Evolutionary conservation across 2,797 vertebrate species (phyloP), one percentile per base, ranked within the genome.

Genomic region (Brachymystax lenok): DNA sequence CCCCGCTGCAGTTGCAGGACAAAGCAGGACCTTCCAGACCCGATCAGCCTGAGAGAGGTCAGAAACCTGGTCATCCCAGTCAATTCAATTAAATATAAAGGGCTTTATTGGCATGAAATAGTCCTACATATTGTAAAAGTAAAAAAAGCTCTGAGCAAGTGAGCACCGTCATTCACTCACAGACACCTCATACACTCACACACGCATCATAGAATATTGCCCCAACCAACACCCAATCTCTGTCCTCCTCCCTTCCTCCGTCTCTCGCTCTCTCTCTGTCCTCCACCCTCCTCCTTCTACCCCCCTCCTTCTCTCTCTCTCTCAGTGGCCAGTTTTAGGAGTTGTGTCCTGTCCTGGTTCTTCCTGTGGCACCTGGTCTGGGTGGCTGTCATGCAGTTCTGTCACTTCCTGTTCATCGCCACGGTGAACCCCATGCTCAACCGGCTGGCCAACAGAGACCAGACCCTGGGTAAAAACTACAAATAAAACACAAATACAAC

Each of bases 361-460:
- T 97, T 97, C 3, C 50, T 90, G 73, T 95, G 94, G 87, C 95
- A 97, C 54, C 83, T 96, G 84, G 6, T 91, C 16, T 98, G 97
- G 97, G 86, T 98, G 75, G 96, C 96, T 0, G 83, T 92, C 64
- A 96, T 96, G 90, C 96, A 97, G 91, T 82, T 98, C 76, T 94
- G 96, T 24, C 96, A 97, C 52, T 96, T 95, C 84, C 91, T 98
- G 77, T 98, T 97, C 92, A 97, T 97, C 0, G 95, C 95, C 19
- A 96, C 95, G 0, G 91, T 98, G 73, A 97, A 97, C 91, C 86
- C 96, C 0, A 94, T 89, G 77, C 94, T 98, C 0, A 92, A 74
- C 83, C 94, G 84, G 7, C 83, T 97, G 84, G 92, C 96, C 0
- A 0, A 3, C 0, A 76, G 83, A 0, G 88, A 97, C 79, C 5